Evolutionary conservation across 2,113 vertebrate genomes (phyloP), one percentile per base, ranked within the genome.

Genomic region (Anolis sagrei): DNA sequence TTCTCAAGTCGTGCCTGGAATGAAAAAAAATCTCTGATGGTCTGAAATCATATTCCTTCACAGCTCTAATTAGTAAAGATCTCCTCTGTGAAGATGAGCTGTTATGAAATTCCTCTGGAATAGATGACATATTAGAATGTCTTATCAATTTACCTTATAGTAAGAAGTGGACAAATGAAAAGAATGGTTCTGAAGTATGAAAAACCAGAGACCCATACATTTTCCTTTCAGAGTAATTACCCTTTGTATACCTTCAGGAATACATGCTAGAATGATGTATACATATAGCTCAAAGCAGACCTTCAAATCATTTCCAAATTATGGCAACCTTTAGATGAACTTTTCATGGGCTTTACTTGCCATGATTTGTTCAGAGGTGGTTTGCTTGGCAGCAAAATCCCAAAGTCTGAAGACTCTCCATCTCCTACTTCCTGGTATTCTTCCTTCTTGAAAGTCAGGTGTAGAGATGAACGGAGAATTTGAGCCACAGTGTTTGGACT

Each of bases 31-130:
- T n/a, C 80, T 51, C 44, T 81, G 79, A 44, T 81, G 49, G 44
- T 21, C 66, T 70, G 68, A 69, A 70, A 19, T 25, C 39, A 32
- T 70, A 54, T 72, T 32, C 48, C 48, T 34, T 25, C 68, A n/a
- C 36, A 49, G 32, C 21, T 70, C 79, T 70, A 66, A 27, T 49
- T 70, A 82, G 54, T 54, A 58, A 58, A 72, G 72, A 68, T 54
- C 32, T 70, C 44, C 18, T 70, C 54, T 81, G 62, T 81, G 48
- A 49, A 25, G 44, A 81, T 44, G 68, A 49, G 62, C 44, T 81
- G 62, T n/a, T 69, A 39, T 81, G 39, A 62, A 81, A 69, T 79
- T 64, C 27, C 64, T 48, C 79, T 81, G 27, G 39, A 72, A 72
- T 72, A 82, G 21, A 19, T 54, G 23, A n/a, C 69, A 16, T 68